phyloP scores from a whole-genome alignment of 2,888 invertebrate species.

The Spialia ferax region DNA sequence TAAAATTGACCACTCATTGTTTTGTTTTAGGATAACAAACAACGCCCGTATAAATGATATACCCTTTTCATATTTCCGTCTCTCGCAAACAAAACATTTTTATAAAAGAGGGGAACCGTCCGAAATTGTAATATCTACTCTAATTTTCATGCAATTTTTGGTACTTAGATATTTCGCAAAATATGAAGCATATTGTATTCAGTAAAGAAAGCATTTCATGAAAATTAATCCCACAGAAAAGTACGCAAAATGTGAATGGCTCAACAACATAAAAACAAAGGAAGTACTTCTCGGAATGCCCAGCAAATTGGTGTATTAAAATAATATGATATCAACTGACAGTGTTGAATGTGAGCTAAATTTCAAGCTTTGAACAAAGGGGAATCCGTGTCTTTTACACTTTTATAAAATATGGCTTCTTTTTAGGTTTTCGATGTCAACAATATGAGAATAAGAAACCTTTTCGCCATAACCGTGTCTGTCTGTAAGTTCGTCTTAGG shows the following conservation, averaged over 20 bases:
- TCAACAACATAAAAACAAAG: slow-evolving; percentile 18
- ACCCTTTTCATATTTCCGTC: slow-evolving; percentile 3
- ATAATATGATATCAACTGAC: background rate
- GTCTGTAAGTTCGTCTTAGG: no score
- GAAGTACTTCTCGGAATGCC: background rate
- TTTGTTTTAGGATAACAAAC: background rate
- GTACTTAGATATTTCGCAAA: background rate
- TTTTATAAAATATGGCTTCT: background rate
- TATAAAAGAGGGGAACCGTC: slow-evolving; percentile 17
- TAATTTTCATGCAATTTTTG: slow-evolving; percentile 11
- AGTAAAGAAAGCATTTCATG: slow-evolving; percentile 13
- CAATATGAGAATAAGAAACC: no score
- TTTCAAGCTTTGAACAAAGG: background rate
- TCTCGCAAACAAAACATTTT: background rate
- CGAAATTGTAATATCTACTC: slow-evolving; percentile 4
- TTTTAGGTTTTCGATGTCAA: background rate
- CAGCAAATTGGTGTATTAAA: slow-evolving; percentile 1
- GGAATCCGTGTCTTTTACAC: no score
- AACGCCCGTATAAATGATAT: background rate
- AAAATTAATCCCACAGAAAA: slow-evolving; percentile 23
- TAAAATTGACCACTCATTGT: background rate
- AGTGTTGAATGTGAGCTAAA: background rate
- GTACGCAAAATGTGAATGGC: slow-evolving; percentile 12
- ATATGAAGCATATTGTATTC: slow-evolving; percentile 21
- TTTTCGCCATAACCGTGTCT: no score